Conservation (phyloP, 2,113 vertebrate genomes). For the Regulus satrapa region DNA sequence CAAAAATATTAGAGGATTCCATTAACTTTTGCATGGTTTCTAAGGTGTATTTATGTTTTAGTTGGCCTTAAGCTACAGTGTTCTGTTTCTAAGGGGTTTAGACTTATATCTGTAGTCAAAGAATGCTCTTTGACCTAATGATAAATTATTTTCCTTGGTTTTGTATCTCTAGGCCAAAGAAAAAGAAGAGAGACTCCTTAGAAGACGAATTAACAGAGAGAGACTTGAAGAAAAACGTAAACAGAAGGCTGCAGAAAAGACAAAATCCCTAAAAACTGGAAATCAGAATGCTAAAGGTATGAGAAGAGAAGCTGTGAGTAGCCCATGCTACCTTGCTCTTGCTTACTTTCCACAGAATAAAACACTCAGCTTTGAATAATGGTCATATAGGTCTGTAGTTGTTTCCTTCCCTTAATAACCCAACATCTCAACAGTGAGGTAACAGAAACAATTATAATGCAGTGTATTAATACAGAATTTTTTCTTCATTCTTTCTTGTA, state of each 20-base stretch:
- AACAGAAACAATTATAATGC: neutral
- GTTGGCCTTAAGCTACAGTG: neutral
- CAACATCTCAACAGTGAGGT: neutral
- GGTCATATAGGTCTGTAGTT: neutral
- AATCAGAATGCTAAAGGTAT: slow-evolving; percentile 62
- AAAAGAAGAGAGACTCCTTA: slow-evolving; percentile 94
- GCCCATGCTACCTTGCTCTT: rapidly evolving
- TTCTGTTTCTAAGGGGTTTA: neutral
- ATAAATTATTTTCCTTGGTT: neutral
- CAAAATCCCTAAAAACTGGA: slow-evolving; percentile 70
- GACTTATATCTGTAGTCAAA: neutral
- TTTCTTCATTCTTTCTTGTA: neutral
- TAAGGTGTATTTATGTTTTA: neutral
- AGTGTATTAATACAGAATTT: neutral
- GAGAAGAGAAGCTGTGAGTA: neutral
- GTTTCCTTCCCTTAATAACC: neutral
- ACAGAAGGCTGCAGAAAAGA: slow-evolving; percentile 84
- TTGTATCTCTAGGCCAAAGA: slow-evolving; percentile 86
- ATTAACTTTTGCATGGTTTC: neutral
- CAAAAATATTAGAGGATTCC: neutral
- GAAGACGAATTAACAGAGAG: slow-evolving; percentile 92
- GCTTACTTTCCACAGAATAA: rapidly evolving
- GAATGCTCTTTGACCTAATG: neutral
- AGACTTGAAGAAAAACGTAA: slow-evolving; percentile 93
- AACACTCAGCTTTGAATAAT: neutral